Percentiles rank a stretch among this genome's conserved stretches.
Conservation (phyloP, 2,113 vertebrate genomes). For the Eudyptes chrysolophus region DNA sequence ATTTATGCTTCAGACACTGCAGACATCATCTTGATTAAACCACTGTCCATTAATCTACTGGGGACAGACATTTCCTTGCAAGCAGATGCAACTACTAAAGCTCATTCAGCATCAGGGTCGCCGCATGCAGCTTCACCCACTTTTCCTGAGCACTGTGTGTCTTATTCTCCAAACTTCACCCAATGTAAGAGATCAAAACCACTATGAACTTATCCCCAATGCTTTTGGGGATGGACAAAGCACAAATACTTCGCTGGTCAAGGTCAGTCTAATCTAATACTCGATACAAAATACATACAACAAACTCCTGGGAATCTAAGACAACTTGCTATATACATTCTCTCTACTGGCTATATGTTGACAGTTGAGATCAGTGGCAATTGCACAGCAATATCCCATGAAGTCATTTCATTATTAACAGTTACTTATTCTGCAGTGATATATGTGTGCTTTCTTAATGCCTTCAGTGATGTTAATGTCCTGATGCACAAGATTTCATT, state of each 20-base stretch:
- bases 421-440: not conserved
- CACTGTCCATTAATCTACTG: not conserved
- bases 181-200: not conserved
- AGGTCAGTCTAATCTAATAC: not conserved
- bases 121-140: fast-evolving
- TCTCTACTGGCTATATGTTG: not conserved
- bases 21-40: not conserved
- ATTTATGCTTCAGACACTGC: not conserved
- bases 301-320: not conserved
- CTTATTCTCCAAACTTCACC: not conserved
- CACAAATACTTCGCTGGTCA: not conserved
- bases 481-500: not conserved
- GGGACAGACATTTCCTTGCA: not conserved
- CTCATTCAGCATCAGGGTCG: not conserved
- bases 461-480: not conserved
- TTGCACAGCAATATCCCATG: not conserved
- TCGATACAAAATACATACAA: too few species aligned
- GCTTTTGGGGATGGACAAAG: not conserved
- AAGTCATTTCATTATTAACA: not conserved
- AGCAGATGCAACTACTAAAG: not conserved
- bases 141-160: not conserved
- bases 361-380: not conserved
- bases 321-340: not conserved
- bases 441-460: not conserved
- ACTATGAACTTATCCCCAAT: not conserved